Evolutionary conservation across 2,888 invertebrate species (phyloP).

Genomic region (Pyrochroa serraticornis): DNA sequence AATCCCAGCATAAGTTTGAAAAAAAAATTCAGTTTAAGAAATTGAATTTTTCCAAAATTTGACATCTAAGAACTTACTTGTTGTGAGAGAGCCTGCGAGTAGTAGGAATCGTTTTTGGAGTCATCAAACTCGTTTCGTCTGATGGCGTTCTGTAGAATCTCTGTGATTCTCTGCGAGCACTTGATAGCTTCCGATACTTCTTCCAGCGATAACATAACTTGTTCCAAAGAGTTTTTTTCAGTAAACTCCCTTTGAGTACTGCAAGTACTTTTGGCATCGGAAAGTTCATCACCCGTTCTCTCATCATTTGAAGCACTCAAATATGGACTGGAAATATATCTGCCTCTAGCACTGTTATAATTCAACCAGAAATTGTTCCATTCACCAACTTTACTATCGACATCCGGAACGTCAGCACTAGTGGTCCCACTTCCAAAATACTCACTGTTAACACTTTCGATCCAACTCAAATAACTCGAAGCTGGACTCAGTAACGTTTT

Average conservation of each 20-base stretch:
- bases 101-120: conserved; percentile 51
- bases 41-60: no score
- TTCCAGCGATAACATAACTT: conserved; percentile 48
- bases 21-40: no score
- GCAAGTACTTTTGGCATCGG: conserved; percentile 53
- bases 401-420: conserved; percentile 37
- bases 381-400: conserved; percentile 55
- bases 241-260: conserved; percentile 54
- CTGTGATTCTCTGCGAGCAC: conserved; percentile 54
- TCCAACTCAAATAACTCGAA: conserved; percentile 56
- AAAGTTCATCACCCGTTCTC: conserved; percentile 49
- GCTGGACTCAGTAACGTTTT: conserved; percentile 50
- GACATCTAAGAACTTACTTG: conserved; percentile 36
- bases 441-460: conserved; percentile 55
- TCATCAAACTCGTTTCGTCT: conserved; percentile 49
- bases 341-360: conserved; percentile 54
- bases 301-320: conserved; percentile 42
- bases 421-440: conserved; percentile 46
- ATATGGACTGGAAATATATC: conserved; percentile 50
- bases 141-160: conserved; percentile 54
- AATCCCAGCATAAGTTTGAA: no score
- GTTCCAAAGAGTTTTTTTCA: conserved; percentile 48
- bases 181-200: conserved; percentile 54
- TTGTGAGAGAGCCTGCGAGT: conserved; percentile 46
- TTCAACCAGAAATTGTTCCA: conserved; percentile 60